These are phyloP conservation scores for Neofelis nebulosa DNA, from an alignment of 2,113 vertebrate species.

Conservation along the genomic window DNA sequence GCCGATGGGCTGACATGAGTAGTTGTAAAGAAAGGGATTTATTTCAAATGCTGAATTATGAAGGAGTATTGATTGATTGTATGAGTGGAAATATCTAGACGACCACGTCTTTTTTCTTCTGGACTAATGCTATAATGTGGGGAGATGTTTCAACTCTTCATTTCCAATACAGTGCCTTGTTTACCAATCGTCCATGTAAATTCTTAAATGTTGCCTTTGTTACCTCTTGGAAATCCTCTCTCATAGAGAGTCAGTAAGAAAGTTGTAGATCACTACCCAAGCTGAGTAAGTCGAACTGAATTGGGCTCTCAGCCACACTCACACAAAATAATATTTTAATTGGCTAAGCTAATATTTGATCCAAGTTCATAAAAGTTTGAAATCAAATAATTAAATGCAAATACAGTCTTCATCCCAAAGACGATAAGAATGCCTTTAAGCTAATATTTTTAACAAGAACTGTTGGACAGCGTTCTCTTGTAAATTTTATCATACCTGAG, in stretches of 20 bases:
- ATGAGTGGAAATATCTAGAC: conserved; percentile 38
- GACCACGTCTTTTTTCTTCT: conserved; percentile 16
- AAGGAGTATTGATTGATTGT: conserved; percentile 71
- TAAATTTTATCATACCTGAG: conserved; percentile 93
- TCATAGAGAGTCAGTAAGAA: background rate
- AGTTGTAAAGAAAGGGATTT: conserved; percentile 55
- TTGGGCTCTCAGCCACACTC: background rate
- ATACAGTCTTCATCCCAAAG: conserved; percentile 85
- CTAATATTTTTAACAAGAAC: conserved; percentile 91
- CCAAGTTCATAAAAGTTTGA: conserved; percentile 84
- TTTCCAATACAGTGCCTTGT: background rate
- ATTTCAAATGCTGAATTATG: conserved; percentile 69
- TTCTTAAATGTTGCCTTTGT: background rate
- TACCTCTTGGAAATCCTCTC: background rate
- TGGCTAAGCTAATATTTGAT: conserved; percentile 81
- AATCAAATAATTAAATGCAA: conserved; percentile 90
- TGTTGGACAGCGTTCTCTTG: conserved; percentile 86
- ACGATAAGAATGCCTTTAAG: conserved; percentile 89
- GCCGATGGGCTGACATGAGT: background rate
- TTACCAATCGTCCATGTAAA: background rate
- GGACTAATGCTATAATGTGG: background rate
- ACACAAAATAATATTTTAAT: conserved; percentile 74
- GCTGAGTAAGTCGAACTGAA: background rate
- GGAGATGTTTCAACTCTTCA: background rate
- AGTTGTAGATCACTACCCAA: background rate